Conservation (phyloP, 2,113 vertebrate genomes). For the Colius striatus region DNA sequence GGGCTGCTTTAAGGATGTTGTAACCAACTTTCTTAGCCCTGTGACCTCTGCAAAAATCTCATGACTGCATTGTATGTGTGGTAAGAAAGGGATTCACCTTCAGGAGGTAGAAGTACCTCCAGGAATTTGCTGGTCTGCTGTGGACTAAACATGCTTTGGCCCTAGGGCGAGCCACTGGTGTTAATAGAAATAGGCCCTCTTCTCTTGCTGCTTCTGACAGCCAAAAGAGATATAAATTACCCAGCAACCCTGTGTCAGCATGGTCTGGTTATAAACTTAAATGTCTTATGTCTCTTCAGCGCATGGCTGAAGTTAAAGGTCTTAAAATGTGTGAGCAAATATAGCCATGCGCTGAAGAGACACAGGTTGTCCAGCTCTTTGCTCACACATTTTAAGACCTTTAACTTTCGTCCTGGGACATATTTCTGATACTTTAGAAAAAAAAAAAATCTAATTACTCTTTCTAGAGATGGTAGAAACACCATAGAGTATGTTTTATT, state of each 20-base stretch:
- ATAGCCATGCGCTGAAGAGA: no score
- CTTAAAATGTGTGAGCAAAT: no score
- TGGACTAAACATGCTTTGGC: neutral
- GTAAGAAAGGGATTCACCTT: neutral
- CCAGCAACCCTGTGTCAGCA: neutral
- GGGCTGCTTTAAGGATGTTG: neutral
- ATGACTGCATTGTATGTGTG: rapidly evolving
- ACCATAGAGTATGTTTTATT: neutral
- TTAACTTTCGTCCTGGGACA: neutral
- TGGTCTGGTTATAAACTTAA: neutral
- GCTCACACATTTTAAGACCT: rapidly evolving
- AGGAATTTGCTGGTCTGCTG: neutral
- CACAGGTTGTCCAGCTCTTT: neutral
- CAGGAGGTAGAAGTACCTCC: neutral
- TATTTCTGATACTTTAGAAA: neutral
- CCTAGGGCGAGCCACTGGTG: rapidly evolving
- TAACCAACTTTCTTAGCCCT: neutral
- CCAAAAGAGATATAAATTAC: neutral
- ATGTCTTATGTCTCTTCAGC: no score
- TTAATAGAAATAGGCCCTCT: neutral
- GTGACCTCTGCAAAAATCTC: neutral
- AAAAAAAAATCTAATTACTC: neutral
- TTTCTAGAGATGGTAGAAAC: neutral
- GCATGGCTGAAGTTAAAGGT: no score
- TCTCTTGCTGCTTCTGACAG: neutral